Evolutionary conservation across 2,888 invertebrate species (phyloP), one percentile per base, ranked within the genome.

Genomic region (Cheilosia urbana): DNA sequence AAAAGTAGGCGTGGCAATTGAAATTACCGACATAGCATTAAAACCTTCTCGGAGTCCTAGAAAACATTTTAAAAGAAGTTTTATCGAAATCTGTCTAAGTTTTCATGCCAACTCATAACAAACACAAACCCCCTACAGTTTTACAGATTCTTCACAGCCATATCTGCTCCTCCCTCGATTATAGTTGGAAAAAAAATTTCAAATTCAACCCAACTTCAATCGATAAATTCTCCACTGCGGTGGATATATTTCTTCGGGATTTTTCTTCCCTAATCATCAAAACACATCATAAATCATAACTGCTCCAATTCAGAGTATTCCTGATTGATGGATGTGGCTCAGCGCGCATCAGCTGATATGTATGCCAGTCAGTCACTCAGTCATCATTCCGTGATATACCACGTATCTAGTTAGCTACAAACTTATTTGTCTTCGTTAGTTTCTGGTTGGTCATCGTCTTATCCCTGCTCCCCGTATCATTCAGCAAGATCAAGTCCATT

Each of bases 201-300:
- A 1, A 11, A 2, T 13, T 13, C 37, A 11, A 13, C 37, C 4
- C 13, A 13, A 37, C 37, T 37, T 37, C 37, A 37, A 37, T 47
- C 47, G 47, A 47, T 17, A 17, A 47, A 17, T 17, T 47, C 19
- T 47, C 17, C 2, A 47, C 47, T 17, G 17, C 9, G 47, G 47
- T 47, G 17, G 17, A 47, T 19, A 47, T 45, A 7, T 60, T 40
- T 63, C 49, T 17, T 17, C 11, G 2, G 45, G 55, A 45, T 55
- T 55, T 40, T 30, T 30, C 13, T 30, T 42, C 15, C 13, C 66
- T 40, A 45, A 68, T 66, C 66, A 53, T 53, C 66, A 27, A 15
- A 40, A 17, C 55, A 30, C 68, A 68, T 40, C 68, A 68, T 68
- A 68, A 68, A 68, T 68, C 68, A 68, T 66, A 37, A 47, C 47